Base-by-base conservation (phyloP, 2,888 invertebrate genomes). In the Linnaemya vulpina region DNA sequence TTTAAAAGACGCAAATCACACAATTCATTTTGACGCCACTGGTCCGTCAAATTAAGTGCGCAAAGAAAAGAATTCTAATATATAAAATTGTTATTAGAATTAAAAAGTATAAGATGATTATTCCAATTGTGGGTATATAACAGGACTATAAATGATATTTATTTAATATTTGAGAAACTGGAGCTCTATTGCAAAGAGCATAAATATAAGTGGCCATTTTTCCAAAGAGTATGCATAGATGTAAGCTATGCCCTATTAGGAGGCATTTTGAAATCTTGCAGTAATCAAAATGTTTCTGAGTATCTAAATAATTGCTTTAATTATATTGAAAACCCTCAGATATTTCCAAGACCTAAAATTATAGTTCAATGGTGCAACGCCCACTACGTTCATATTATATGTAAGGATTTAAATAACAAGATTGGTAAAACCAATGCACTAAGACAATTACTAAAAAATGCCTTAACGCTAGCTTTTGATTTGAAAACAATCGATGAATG, bases 21-120 rank as follows among this genome's bases (percentile, higher is more conserved):
- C 63, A 13, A 40, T 62, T 15, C 63, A 79, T 53, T 30, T 71
- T 13, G 79, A 71, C 63, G 71, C 79, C 3, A 51, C 71, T 13
- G 70, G 43, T 2, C 60, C 7, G 35, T 15, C 53, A 71, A 25
- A 53, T 79, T 20, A 20, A 43, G 20, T 53, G 70, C 13, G 51
- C 78, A 13, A 46, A 58, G 35, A 70, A 68, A 25, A 43, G 55
- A 8, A 20, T 62, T 17, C 40, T 71, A 40, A 51, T n/a, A n/a
- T n/a, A n/a, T n/a, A n/a, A n/a, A n/a, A n/a, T n/a, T n/a, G n/a
- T n/a, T n/a, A n/a, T n/a, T 62, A 25, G 62, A 79, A 25, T 51
- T 3, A 49, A 49, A 15, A 62, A 51, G 1, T 10, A 49, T 10
- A 73, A 73, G 62, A 60, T 38, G 15, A 22, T 73, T 62, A 38